Evolutionary conservation across 2,888 invertebrate genomes (phyloP), one percentile per base, ranked within the genome.

Genomic region (Linhomoeus sp.): DNA sequence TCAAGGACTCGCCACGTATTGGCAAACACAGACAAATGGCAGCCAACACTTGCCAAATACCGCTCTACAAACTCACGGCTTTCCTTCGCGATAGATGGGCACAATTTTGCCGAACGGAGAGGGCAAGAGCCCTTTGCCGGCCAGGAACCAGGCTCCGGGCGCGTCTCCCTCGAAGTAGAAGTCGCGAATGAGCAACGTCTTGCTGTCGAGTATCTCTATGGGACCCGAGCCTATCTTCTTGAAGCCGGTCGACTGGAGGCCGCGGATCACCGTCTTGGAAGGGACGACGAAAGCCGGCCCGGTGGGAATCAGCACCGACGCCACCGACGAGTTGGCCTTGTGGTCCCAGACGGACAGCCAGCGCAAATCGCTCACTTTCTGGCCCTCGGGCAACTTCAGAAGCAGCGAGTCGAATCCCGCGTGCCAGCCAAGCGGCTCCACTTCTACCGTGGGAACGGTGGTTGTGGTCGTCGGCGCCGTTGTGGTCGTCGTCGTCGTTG

Each of bases 71-170:
- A n/a, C 29, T 29, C 12, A 29, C 29, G 29, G 29, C 7, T 5
- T 12, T 5, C 7, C 5, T 12, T 35, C 36, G 43, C 60, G 52
- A 47, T 49, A 60, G 3, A 64, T 36, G 0, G 63, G 62, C 24
- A 63, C 57, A 44, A 63, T 62, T 29, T 58, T 52, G 15, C 63
- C 63, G 29, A 51, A 52, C 3, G 52, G 36, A 43, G 58, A 58
- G 1, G 63, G 63, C 17, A 63, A 47, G 17, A 63, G 51, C 26
- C 58, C 60, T 43, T 56, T 58, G 33, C 63, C 63, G 20, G 59
- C 56, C 61, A 64, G 58, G 37, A 63, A 61, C 63, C 63, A 63
- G 7, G 58, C 52, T 1, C 61, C 55, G 19, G 57, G 51, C n/a
- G 58, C 62, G 23, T 58, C 53, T 3, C 58, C 54, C 43, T 53